Base-by-base conservation (phyloP, 1,140 invertebrate species). In the Metaphire vulgaris region DNA sequence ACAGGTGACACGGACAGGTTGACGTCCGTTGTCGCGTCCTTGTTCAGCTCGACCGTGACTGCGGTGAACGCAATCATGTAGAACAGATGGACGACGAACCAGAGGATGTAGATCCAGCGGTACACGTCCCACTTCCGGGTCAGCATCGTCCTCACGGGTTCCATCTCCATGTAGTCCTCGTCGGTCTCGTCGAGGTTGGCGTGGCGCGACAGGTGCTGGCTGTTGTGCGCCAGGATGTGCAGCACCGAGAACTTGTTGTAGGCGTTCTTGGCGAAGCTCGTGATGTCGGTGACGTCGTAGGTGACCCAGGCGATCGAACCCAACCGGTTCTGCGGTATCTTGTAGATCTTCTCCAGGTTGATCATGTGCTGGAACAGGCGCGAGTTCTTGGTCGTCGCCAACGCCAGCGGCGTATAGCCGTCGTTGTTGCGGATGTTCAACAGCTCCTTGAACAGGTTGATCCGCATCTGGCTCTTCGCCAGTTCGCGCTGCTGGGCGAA, bases 231-330 rank as follows among this genome's bases (percentile, higher is more conserved):
- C 2, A 74, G 26, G 15, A 74, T 32, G 56, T 74, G 72, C 31
- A 74, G 56, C 34, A 74, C 72, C 2, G 72, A 74, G 56, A 74
- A 74, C 72, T 74, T 74, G 72, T 74, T 74, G 56, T 74, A 74
- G 1, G n/a, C 14, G 72, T 64, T 34, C n/a, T 74, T 16, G 72
- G 34, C 56, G 33, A 74, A 64, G 33, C n/a, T 64, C 33, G 72
- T 66, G 21, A 74, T 41, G 21, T 74, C 72, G 2, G 72, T 74
- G 33, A 74, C 56, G 56, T 74, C 72, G 31, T 74, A 74, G 26
- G 72, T 74, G 21, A 74, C 72, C 72, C 72, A 74, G 31, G 72
- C 16, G n/a, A 74, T 74, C 21, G 72, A 74, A 2, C 72, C 72
- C 15, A 74, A 41, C 29, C 31, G 6, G 72, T 31, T 74, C 56